Percentiles rank a stretch among this genome's conserved stretches.
These are phyloP conservation scores for Cynopterus brachyotis DNA, from an alignment of 2,113 vertebrate genomes.

Conservation along the genomic window DNA sequence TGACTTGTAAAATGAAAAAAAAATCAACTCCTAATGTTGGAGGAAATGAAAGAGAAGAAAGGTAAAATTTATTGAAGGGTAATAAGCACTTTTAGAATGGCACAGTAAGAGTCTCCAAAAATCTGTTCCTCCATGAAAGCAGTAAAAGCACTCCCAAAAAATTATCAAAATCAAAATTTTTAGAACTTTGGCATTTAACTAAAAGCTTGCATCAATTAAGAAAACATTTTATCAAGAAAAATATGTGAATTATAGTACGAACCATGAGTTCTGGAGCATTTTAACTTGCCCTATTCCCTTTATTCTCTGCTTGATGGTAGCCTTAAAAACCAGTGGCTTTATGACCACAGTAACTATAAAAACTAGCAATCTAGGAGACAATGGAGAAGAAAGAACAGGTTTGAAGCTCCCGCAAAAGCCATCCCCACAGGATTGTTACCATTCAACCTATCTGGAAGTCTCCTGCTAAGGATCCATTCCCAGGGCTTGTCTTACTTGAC, in stretches of 20 bases:
- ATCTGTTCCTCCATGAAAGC: background rate
- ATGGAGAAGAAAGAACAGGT: background rate
- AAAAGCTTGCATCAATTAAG: background rate
- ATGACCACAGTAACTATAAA: background rate
- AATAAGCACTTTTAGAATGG: background rate
- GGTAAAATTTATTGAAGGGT: background rate
- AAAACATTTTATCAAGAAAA: background rate
- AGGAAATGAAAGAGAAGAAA: background rate
- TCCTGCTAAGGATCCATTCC: background rate
- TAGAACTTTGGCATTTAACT: background rate
- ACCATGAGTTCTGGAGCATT: background rate
- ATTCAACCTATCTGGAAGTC: background rate
- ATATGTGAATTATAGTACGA: background rate
- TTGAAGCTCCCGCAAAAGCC: background rate
- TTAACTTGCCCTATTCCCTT: background rate
- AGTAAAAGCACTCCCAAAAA: background rate
- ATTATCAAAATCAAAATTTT: background rate
- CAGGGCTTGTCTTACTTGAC: background rate
- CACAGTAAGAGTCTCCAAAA: background rate
- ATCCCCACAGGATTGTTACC: background rate
- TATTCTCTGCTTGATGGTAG: background rate
- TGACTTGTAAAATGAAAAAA: background rate
- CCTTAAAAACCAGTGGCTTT: background rate
- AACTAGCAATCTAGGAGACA: background rate
- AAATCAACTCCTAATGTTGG: background rate